Evolutionary conservation across 1,140 invertebrate species (phyloP).

Genomic region (Ceratoteleas bidentatus): DNA sequence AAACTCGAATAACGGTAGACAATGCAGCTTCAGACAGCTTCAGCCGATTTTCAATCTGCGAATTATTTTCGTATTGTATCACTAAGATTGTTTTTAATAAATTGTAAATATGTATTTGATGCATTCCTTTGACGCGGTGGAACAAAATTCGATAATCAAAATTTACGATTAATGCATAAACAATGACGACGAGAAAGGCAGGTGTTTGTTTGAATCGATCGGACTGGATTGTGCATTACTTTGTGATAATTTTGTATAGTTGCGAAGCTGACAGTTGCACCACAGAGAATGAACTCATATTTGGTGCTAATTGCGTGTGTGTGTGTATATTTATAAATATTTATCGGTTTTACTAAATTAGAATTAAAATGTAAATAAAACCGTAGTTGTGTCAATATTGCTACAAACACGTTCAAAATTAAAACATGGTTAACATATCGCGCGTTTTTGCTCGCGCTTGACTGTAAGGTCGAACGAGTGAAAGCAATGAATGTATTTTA

Average conservation of each 20-base stretch:
- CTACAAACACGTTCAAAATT: slow-evolving; percentile 53
- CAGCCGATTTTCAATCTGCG: too few relatives aligned
- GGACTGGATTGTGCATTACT: slow-evolving; percentile 33
- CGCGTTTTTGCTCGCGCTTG: slow-evolving; percentile 49
- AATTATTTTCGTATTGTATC: too few relatives aligned
- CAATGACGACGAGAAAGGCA: slow-evolving; percentile 16
- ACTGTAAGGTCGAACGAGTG: slow-evolving; percentile 38
- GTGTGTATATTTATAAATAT: slow-evolving; percentile 73
- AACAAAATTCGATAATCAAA: slow-evolving; percentile 28
- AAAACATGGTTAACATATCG: slow-evolving; percentile 68
- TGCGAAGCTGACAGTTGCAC: slow-evolving; percentile 57
- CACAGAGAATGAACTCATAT: slow-evolving; percentile 66
- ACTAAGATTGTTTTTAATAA: not conserved
- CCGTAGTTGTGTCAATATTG: slow-evolving; percentile 48
- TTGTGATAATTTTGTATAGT: slow-evolving; percentile 60
- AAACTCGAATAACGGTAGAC: slow-evolving; percentile 24
- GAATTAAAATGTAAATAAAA: slow-evolving; percentile 67
- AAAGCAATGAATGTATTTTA: slow-evolving; percentile 50
- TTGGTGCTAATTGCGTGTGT: slow-evolving; percentile 73
- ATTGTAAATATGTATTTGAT: slow-evolving; percentile 29
- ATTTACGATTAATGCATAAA: slow-evolving; percentile 23
- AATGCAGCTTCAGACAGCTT: not conserved
- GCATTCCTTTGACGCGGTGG: not conserved
- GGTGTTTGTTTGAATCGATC: slow-evolving; percentile 11
- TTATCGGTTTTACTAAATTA: slow-evolving; percentile 67